Base-by-base conservation (phyloP, 2,888 invertebrate species). In the Agrilus mali region DNA sequence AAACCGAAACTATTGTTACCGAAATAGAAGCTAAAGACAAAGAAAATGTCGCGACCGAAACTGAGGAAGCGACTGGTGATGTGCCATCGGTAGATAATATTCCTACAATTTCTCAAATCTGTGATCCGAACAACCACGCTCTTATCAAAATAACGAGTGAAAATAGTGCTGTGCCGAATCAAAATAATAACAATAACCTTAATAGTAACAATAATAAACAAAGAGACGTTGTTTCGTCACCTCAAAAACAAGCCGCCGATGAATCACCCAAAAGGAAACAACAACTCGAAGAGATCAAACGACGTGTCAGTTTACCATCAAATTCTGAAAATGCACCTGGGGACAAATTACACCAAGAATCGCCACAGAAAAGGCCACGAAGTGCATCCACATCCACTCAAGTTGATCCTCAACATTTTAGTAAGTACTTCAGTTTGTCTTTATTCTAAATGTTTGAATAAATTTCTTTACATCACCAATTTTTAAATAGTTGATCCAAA, bases 371-470 rank as follows among this genome's bases (percentile, higher is more conserved):
- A 65, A 71, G 84, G 66, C 84, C 86, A 43, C 75, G 82, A 59
- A 86, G 83, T 68, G 79, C 86, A 51, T 82, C 84, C 33, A 83
- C 84, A 37, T 82, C 83, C 52, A 85, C 85, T 7, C 87, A 87
- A 74, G 85, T 86, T 55, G 87, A 88, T 66, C 81, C 82, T 38
- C 82, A 83, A 71, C 82, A 86, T 69, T 87, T 87, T 59, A 86
- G 87, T 87, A 70, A 73, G 73, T 58, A 41, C 37, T 6, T 17
- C 7, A 5, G 10, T 17, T 35, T 20, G n/a, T n/a, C n/a, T n/a
- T n/a, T n/a, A n/a, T n/a, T n/a, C n/a, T n/a, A n/a, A n/a, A n/a
- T n/a, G n/a, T n/a, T n/a, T n/a, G n/a, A 17, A 17, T 3, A 17
- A 4, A 17, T 17, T 17, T 17, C 17, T 5, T 17, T 4, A 20